Percentiles rank a stretch among this genome's conserved stretches.
Conservation (phyloP, 2,113 vertebrate species). For the Lathamus discolor region DNA sequence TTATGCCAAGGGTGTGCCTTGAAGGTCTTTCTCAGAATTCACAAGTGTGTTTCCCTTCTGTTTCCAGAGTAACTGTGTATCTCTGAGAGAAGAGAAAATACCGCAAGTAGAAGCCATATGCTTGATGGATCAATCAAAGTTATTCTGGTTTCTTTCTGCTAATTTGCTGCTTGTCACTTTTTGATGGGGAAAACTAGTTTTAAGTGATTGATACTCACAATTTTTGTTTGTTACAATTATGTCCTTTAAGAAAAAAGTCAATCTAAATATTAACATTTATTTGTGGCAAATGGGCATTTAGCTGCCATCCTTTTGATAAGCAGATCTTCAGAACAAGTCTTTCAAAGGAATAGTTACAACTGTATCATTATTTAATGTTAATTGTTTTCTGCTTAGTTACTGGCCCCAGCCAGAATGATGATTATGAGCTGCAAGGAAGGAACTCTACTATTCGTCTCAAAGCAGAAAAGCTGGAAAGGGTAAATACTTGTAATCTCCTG, state of each 20-base stretch:
- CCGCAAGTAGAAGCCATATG: conserved; percentile 8
- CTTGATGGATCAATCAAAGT: not conserved
- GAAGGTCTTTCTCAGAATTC: not conserved
- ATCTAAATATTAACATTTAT: conserved; percentile 27
- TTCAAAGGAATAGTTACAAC: conserved; percentile 45
- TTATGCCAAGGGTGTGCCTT: not conserved
- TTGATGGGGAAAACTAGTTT: not conserved
- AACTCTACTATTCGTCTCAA: conserved; percentile 73
- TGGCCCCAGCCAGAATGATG: conserved; percentile 49
- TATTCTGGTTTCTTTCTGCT: conserved; percentile 6
- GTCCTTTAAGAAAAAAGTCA: not conserved
- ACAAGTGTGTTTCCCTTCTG: conserved; percentile 3
- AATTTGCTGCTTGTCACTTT: not conserved
- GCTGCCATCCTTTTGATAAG: conserved; percentile 45
- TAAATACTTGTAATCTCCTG: conserved; percentile 57
- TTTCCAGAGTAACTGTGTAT: not conserved
- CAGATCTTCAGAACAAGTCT: conserved; percentile 44
- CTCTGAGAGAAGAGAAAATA: not conserved
- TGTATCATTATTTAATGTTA: conserved; percentile 34
- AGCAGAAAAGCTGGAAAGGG: conserved; percentile 86
- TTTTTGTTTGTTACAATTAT: not conserved
- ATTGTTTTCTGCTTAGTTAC: conserved; percentile 60
- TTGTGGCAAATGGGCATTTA: conserved; percentile 45
- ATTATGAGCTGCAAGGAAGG: conserved; percentile 58
- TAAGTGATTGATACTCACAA: not conserved